A percentile compares a stretch with the other conserved stretches of the same genome.
Evolutionary conservation across 2,888 invertebrate species (phyloP).

Genomic region (Cataglyphis cursor): DNA sequence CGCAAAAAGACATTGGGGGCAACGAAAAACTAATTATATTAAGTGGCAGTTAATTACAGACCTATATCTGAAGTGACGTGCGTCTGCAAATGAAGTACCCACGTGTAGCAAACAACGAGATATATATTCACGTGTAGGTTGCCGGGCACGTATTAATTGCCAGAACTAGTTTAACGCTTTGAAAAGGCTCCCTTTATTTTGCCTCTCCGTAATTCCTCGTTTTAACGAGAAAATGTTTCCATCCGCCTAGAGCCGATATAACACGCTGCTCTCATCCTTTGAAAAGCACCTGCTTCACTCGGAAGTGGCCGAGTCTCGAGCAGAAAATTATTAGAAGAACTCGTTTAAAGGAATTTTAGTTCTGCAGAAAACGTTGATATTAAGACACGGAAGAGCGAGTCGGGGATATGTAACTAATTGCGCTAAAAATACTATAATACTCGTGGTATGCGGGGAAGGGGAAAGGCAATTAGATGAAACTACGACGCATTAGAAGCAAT

Average conservation of each 20-base stretch:
- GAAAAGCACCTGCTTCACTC: conserved; percentile 17
- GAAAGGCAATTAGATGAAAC: conserved; percentile 32
- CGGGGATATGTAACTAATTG: conserved; percentile 45
- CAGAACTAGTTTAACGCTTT: conserved; percentile 1
- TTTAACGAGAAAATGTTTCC: conserved; percentile 20
- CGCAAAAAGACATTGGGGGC: conserved; percentile 22
- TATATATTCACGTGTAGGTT: neutral
- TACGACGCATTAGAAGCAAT: conserved; percentile 25
- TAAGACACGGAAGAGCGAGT: conserved; percentile 49
- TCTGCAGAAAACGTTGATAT: conserved; percentile 21
- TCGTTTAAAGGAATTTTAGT: conserved; percentile 52
- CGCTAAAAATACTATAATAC: conserved; percentile 29
- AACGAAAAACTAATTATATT: conserved; percentile 82
- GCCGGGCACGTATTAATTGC: conserved; percentile 16
- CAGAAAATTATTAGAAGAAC: conserved; percentile 54
- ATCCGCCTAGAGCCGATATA: neutral
- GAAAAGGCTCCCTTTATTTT: conserved; percentile 18
- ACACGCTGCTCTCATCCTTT: conserved; percentile 1
- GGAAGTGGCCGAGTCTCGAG: conserved; percentile 7
- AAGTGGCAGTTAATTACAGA: conserved; percentile 81
- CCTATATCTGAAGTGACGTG: conserved; percentile 49
- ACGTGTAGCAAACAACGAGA: conserved; percentile 7
- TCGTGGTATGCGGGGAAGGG: neutral
- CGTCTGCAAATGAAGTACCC: conserved; percentile 5
- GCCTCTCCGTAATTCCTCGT: conserved; percentile 14